Conservation (phyloP, 2,797 vertebrate species). For the Gobio occitaniae region DNA sequence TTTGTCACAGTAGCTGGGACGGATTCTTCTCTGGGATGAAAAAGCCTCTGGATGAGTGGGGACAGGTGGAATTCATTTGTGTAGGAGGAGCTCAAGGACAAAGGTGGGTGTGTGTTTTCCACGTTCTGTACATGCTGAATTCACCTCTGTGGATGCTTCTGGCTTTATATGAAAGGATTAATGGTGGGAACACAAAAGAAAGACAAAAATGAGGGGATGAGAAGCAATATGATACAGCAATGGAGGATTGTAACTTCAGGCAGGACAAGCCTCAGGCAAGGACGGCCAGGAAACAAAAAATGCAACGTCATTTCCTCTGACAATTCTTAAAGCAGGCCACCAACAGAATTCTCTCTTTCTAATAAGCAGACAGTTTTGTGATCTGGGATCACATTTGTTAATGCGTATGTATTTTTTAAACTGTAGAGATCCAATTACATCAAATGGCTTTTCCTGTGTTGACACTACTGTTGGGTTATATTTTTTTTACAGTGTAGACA, state of each 20-base stretch:
- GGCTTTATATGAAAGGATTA: slow-evolving; percentile 34
- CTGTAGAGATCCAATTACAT: neutral
- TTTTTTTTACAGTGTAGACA: neutral
- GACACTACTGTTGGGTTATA: neutral
- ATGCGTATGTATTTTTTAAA: neutral
- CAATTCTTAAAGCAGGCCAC: neutral
- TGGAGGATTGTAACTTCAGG: neutral
- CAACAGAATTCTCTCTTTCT: neutral
- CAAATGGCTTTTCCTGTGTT: neutral
- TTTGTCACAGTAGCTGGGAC: slow-evolving; percentile 36
- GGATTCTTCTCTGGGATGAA: slow-evolving; percentile 28
- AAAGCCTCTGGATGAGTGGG: slow-evolving; percentile 26
- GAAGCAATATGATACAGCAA: slow-evolving; percentile 27
- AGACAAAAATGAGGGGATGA: slow-evolving; percentile 25
- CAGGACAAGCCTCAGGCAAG: neutral
- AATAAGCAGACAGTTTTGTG: neutral
- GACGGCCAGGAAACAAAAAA: neutral
- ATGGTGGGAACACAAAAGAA: slow-evolving; percentile 3
- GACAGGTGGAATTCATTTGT: slow-evolving; percentile 45
- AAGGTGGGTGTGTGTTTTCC: slow-evolving; percentile 20
- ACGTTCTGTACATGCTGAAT: slow-evolving; percentile 32
- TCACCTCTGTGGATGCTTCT: slow-evolving; percentile 19
- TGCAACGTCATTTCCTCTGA: neutral
- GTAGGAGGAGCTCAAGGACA: slow-evolving; percentile 50
- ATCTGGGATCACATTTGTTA: neutral